Evolutionary conservation across 2,113 vertebrate species (phyloP).

Genomic region (Albula glossodonta): DNA sequence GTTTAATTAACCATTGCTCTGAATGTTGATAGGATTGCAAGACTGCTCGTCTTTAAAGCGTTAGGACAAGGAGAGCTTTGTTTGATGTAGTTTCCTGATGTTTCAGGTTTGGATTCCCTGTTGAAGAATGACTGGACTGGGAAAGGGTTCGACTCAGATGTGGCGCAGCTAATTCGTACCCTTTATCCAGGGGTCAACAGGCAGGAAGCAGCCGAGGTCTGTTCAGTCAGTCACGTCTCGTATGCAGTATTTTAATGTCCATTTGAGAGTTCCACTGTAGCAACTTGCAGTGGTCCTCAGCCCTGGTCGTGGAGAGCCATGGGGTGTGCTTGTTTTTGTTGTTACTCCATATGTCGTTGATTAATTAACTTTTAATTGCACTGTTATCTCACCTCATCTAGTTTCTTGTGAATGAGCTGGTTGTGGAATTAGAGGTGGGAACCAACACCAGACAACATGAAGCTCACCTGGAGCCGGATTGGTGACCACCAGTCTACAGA

Average conservation of each 20-base stretch:
- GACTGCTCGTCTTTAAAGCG: background rate
- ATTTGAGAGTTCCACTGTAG: background rate
- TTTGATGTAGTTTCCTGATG: constrained; percentile 3
- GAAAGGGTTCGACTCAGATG: constrained; percentile 80
- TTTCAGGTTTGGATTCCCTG: constrained; percentile 78
- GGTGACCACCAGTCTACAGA: too few relatives aligned
- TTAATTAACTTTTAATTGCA: too few relatives aligned
- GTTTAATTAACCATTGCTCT: background rate
- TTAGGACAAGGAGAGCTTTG: background rate
- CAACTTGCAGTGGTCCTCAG: too few relatives aligned
- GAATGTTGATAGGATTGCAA: background rate
- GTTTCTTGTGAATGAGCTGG: too few relatives aligned
- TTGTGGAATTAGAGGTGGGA: too few relatives aligned
- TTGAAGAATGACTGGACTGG: constrained; percentile 82
- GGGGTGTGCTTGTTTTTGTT: background rate
- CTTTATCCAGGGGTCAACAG: constrained; percentile 56
- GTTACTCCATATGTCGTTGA: too few relatives aligned
- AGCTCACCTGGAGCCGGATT: too few relatives aligned
- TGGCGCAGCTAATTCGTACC: constrained; percentile 74
- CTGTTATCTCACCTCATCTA: too few relatives aligned
- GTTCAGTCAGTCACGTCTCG: constrained; percentile 5
- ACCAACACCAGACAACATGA: too few relatives aligned
- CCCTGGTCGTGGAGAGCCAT: background rate
- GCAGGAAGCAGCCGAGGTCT: constrained; percentile 69
- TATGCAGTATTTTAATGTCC: background rate